A percentile compares a stretch with the other conserved stretches of the same genome.
Evolutionary conservation across 2,888 invertebrate genomes (phyloP).

Genomic region (Ceraclea dissimilis): DNA sequence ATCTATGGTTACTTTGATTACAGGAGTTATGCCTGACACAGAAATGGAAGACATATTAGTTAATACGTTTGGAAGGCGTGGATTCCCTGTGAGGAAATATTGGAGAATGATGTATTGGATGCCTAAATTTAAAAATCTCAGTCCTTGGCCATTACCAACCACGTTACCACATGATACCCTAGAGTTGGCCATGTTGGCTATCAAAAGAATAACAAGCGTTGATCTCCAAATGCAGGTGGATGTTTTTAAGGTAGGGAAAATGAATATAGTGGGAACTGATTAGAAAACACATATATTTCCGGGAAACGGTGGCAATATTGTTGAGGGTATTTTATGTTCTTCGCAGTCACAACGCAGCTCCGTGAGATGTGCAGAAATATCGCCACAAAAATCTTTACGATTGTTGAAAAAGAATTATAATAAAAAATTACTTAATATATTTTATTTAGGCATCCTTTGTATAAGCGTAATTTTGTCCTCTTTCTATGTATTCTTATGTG

Average conservation of each 20-base stretch:
- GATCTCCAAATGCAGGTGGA: conserved; percentile 64
- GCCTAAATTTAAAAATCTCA: conserved; percentile 88
- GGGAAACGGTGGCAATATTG: no score
- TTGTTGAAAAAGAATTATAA: no score
- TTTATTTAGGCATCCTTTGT: no score
- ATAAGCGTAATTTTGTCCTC: no score
- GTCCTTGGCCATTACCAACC: conserved; percentile 78
- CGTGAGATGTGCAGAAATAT: no score
- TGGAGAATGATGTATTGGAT: conserved; percentile 85
- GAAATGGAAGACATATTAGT: conserved; percentile 78
- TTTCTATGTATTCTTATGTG: no score
- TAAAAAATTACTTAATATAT: no score
- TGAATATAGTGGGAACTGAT: no score
- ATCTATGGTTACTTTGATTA: neutral
- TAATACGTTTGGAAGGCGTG: conserved; percentile 75
- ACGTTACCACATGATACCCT: conserved; percentile 69
- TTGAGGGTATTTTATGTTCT: no score
- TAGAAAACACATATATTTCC: no score
- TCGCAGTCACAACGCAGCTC: no score
- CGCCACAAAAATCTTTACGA: no score
- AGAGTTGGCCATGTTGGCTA: conserved; percentile 74
- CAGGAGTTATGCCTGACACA: conserved; percentile 83
- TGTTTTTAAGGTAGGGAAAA: conserved; percentile 58
- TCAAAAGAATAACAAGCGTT: conserved; percentile 74
- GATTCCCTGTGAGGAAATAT: conserved; percentile 64